Conservation (phyloP, 2,888 invertebrate species). For the Coleophora deauratella region DNA sequence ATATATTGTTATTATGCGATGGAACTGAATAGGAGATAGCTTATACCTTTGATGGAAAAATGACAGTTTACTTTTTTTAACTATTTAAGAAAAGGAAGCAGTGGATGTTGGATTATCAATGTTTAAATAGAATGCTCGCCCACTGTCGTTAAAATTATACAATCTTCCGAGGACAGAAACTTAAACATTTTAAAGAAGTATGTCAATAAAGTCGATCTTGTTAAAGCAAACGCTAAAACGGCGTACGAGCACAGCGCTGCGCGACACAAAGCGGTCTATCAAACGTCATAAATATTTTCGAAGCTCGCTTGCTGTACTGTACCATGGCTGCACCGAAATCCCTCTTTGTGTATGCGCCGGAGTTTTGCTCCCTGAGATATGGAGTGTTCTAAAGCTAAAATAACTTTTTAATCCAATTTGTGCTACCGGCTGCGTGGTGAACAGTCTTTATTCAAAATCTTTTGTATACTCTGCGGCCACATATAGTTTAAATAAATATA, state of each 20-base stretch:
- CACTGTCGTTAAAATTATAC: too few relatives aligned
- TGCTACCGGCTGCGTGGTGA: not conserved
- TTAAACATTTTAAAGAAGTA: not conserved
- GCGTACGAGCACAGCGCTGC: constrained; percentile 18
- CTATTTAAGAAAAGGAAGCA: too few relatives aligned
- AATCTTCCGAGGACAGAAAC: too few relatives aligned
- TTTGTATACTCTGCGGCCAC: too few relatives aligned
- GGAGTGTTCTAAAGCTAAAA: not conserved
- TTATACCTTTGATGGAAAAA: too few relatives aligned
- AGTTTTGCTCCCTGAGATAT: constrained; percentile 6
- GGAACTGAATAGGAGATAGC: too few relatives aligned
- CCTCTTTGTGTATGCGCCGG: constrained; percentile 47
- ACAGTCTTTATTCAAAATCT: not conserved
- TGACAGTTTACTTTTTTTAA: too few relatives aligned
- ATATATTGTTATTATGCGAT: too few relatives aligned
- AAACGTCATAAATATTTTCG: constrained; percentile 66
- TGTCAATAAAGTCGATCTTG: constrained; percentile 1
- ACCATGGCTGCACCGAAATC: constrained; percentile 46
- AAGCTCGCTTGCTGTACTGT: constrained; percentile 24
- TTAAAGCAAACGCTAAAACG: not conserved
- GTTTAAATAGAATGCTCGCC: too few relatives aligned
- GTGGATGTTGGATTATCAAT: too few relatives aligned
- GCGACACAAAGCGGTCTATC: constrained; percentile 59
- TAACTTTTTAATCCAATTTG: not conserved
- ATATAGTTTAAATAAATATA: too few relatives aligned